These are phyloP conservation scores for Stegastes partitus DNA, from an alignment of 2,113 vertebrate genomes.

Conservation along the genomic window DNA sequence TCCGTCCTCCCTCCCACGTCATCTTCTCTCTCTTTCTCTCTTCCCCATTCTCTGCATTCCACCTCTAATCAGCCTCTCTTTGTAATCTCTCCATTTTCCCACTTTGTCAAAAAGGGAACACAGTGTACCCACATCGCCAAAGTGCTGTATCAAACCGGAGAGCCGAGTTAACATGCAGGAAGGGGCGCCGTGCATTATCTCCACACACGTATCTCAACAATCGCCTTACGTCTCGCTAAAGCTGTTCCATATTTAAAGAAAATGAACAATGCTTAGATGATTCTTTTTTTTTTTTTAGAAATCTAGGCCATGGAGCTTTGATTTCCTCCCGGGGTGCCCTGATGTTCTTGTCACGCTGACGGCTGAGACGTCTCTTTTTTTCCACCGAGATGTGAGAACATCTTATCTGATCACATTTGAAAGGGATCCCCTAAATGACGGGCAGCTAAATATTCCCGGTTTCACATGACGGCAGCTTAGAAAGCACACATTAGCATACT, in stretches of 20 bases:
- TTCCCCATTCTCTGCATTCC: background rate
- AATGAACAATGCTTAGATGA: background rate
- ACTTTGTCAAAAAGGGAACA: background rate
- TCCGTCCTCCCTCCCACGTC: background rate
- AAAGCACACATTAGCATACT: background rate
- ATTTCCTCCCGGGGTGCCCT: background rate
- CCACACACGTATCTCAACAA: background rate
- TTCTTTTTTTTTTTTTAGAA: no score
- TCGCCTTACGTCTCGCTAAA: background rate
- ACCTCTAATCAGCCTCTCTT: background rate
- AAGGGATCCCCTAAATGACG: background rate
- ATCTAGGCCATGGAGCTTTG: background rate
- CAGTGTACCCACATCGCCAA: background rate
- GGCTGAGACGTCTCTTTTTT: background rate
- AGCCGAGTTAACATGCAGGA: constrained; percentile 6
- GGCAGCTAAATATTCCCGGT: background rate
- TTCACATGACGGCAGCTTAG: background rate
- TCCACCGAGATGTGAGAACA: background rate
- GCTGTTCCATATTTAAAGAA: background rate
- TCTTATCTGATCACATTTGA: background rate
- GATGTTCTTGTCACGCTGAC: background rate
- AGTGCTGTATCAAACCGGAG: background rate
- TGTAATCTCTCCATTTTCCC: background rate
- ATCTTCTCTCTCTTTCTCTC: background rate
- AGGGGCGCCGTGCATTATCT: background rate